Percentiles rank a stretch among this genome's conserved stretches.
Evolutionary conservation across 2,797 vertebrate genomes (phyloP).

Genomic region (Nannoperca obscura): DNA sequence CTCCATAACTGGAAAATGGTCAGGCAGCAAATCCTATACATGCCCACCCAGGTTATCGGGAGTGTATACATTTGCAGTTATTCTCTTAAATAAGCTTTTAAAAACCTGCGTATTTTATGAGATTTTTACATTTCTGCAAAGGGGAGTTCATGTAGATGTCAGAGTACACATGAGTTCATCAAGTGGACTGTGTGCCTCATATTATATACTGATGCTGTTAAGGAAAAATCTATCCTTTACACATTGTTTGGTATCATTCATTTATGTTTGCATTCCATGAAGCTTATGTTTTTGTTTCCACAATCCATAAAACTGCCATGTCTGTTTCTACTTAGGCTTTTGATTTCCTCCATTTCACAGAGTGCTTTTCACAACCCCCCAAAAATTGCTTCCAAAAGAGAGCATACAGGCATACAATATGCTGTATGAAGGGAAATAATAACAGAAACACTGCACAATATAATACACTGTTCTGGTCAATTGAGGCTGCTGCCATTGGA

Average conservation of each 20-base stretch:
- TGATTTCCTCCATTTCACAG: constrained; percentile 16
- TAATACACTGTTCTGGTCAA: not conserved
- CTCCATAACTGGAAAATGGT: constrained; percentile 38
- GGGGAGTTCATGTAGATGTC: constrained; percentile 29
- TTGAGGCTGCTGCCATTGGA: not conserved
- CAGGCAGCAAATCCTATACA: constrained; percentile 28
- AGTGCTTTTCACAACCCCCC: constrained; percentile 4
- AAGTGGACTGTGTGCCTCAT: not conserved
- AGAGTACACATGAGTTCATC: constrained; percentile 14
- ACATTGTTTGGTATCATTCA: not conserved
- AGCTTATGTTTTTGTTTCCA: not conserved
- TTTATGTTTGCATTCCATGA: constrained; percentile 10
- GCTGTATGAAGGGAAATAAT: not conserved
- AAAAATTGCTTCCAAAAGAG: not conserved
- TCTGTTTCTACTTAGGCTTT: not conserved
- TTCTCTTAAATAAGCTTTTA: constrained; percentile 7
- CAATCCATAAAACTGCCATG: constrained; percentile 6
- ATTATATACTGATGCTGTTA: not conserved
- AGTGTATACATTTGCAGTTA: not conserved
- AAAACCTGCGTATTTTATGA: constrained; percentile 3
- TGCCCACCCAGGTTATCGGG: constrained; percentile 24
- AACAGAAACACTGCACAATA: not conserved
- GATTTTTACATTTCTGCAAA: constrained; percentile 8
- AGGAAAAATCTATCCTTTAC: not conserved
- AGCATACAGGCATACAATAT: not conserved